Evolutionary conservation across 2,113 vertebrate genomes (phyloP).

Genomic region (Cnemophilus loriae): DNA sequence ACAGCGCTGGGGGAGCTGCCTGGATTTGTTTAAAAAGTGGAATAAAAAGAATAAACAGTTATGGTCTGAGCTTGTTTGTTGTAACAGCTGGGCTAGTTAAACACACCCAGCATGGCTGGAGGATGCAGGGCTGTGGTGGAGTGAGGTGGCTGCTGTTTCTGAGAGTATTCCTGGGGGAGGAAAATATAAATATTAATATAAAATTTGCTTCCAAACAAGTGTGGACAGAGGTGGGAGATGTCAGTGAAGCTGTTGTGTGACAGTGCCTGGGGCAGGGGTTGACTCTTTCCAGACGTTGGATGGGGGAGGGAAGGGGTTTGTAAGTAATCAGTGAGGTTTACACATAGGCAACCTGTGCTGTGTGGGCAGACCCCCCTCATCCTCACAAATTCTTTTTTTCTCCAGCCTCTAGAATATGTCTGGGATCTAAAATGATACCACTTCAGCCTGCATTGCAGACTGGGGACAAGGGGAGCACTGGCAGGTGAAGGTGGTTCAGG

Average conservation of each 20-base stretch:
- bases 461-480: neutral
- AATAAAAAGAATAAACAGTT: neutral
- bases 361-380: neutral
- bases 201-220: fast-evolving
- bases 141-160: neutral
- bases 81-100: neutral
- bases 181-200: neutral
- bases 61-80: neutral
- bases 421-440: neutral
- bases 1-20: fast-evolving
- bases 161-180: neutral
- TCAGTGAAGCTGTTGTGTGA: neutral
- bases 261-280: neutral
- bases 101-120: fast-evolving
- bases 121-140: neutral
- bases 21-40: neutral
- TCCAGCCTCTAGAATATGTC: neutral
- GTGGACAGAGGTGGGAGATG: neutral
- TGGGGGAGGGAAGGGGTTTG: neutral
- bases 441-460: neutral
- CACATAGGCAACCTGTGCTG: neutral
- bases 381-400: neutral
- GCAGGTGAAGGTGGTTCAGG: neutral
- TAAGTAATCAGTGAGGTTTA: neutral
- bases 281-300: neutral